These are phyloP conservation scores for Lepus oiostolus DNA, from an alignment of 2,797 vertebrate species.

Conservation along the genomic window DNA sequence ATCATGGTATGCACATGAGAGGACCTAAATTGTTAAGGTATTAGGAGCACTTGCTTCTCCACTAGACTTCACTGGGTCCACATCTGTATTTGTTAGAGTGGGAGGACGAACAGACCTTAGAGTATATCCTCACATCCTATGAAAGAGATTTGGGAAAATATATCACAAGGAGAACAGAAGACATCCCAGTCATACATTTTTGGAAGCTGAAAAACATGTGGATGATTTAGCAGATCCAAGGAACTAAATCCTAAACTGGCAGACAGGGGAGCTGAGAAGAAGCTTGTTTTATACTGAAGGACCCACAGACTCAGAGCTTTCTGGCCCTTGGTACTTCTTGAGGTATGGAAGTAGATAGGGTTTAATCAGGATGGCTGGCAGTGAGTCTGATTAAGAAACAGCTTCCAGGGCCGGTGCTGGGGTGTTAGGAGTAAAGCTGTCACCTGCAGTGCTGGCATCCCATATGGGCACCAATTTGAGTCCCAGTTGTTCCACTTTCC, in stretches of 20 bases:
- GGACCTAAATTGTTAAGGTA: constrained; percentile 45
- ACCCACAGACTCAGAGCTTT: background rate
- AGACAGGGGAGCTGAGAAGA: background rate
- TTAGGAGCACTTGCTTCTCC: constrained; percentile 38
- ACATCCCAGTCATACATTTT: constrained; percentile 60
- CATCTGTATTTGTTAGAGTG: constrained; percentile 62
- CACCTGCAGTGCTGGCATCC: too few relatives aligned
- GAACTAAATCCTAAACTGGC: constrained; percentile 42
- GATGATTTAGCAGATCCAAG: constrained; percentile 47
- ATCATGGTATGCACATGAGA: constrained; percentile 32
- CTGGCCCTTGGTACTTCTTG: background rate
- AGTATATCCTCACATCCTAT: constrained; percentile 50
- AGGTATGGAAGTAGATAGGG: background rate
- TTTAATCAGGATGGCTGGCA: background rate
- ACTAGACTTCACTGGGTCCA: constrained; percentile 58
- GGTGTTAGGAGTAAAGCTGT: too few relatives aligned
- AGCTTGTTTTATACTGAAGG: constrained; percentile 43
- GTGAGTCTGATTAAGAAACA: constrained; percentile 1
- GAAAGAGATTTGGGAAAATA: constrained; percentile 65
- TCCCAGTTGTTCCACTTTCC: too few relatives aligned
- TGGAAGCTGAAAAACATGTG: constrained; percentile 63
- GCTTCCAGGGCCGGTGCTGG: background rate
- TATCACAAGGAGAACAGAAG: constrained; percentile 52
- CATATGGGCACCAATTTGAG: too few relatives aligned
- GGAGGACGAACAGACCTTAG: constrained; percentile 38